Base-by-base conservation (phyloP, 2,888 invertebrate species). In the Xiphydria camelus region DNA sequence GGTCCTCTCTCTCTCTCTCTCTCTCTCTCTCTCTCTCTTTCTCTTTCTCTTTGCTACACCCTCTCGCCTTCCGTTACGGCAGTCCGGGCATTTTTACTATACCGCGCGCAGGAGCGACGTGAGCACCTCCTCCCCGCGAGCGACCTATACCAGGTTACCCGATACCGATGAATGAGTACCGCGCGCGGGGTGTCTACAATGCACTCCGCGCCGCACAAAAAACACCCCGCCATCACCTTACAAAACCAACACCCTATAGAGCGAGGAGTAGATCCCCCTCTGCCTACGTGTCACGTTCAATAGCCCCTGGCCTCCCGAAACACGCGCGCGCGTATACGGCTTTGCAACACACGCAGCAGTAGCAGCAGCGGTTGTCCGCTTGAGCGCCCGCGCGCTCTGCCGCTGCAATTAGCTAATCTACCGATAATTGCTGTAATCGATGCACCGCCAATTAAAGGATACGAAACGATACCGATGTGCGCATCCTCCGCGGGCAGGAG, bases 351-450 rank as follows among this genome's bases (percentile, higher is more conserved):
- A 31, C 26, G 35, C 14, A 26, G 22, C n/a, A n/a, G n/a, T n/a
- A n/a, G 10, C 36, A 36, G 35, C 36, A 29, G 42, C 35, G 40
- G 10, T 19, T 20, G 20, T 20, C 26, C 29, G 23, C n/a, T 20
- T 36, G 29, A 19, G 31, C 33, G 36, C 15, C 29, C 23, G 23
- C 26, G 22, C 47, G 44, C 39, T 38, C 40, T 32, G 34, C 44
- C 33, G 40, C 54, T 45, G 63, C 66, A 69, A 69, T 70, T 66
- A 65, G 66, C 68, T 65, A 67, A 68, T 68, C 65, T 66, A 61
- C 54, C 57, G 61, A 64, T 69, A 70, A 68, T 70, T 67, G 65
- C 60, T 62, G 66, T 66, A 69, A 70, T 70, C 68, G 70, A 66
- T 64, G 66, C 67, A 59, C 59, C 29, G 12, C 29, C 64, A 69